Evolutionary conservation across 2,113 vertebrate species (phyloP), one percentile per base, ranked within the genome.

Genomic region (Leucopternis melanops): DNA sequence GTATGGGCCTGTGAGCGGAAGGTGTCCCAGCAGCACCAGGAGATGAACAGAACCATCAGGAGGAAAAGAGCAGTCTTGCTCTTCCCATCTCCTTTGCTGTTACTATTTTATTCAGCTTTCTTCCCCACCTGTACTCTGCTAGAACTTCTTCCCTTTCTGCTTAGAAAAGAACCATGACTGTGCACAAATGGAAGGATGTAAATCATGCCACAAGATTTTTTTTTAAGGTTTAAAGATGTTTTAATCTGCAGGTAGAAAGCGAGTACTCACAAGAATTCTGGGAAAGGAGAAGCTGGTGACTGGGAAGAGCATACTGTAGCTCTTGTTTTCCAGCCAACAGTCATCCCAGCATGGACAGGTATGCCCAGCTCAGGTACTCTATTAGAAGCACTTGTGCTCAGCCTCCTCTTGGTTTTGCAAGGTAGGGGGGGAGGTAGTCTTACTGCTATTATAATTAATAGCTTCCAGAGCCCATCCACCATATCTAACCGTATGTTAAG

Each of bases 11-110:
- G 63, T 3, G 67, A 55, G 81, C 1, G 0, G 38, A 72, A 80
- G 59, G 73, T 71, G 91, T 92, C 71, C 78, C 81, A 58, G 85
- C 75, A 90, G 79, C 26, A 58, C 62, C 55, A 61, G 54, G 32
- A 42, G 55, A 82, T 8, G 59, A 94, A 40, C 49, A 59, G 57
- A 90, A 73, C 34, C 79, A 73, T 59, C 45, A 9, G 58, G 20
- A 81, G 38, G 31, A 27, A 52, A 92, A 65, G 20, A 57, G 49
- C 74, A 42, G 23, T 6, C 31, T 34, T 26, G 62, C 45, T 86
- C 74, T 72, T 75, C 79, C 42, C 22, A 2, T n/a, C 67, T 69
- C 80, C 57, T 82, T 52, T 65, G 79, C 79, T 62, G 5, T 45
- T 16, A 22, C 12, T 70, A 36, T 20, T 88, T 75, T 45, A 38